Conservation (phyloP, 2,888 invertebrate genomes). For the Chloromyia formosa region DNA sequence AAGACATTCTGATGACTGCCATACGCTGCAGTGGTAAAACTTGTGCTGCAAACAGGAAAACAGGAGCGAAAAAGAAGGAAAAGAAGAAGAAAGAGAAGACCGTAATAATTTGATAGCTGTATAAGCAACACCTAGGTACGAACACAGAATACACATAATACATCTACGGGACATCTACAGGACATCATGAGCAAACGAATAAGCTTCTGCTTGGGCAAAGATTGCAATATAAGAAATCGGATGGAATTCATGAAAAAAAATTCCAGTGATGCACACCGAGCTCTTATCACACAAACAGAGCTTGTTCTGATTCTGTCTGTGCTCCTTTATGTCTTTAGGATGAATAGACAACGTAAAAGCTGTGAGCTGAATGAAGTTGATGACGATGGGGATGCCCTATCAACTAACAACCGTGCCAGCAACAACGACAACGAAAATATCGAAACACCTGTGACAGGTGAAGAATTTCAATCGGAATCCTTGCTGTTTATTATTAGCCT, state of each 20-base stretch:
- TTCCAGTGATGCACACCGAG: neutral
- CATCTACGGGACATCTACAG: neutral
- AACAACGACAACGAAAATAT: conserved; percentile 12
- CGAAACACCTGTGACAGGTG: conserved; percentile 46
- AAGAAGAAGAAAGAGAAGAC: conserved; percentile 19
- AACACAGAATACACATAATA: neutral
- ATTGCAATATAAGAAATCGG: neutral
- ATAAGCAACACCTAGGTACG: neutral
- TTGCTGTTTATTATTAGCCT: conserved; percentile 46
- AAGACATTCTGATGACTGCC: conserved; percentile 81
- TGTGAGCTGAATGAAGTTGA: no score
- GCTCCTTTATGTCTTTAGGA: neutral
- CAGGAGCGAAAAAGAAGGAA: neutral
- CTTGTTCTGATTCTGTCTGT: neutral
- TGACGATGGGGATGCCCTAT: neutral
- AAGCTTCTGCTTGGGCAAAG: neutral
- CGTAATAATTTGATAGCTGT: neutral
- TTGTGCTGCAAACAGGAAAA: conserved; percentile 67
- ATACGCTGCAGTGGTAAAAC: conserved; percentile 80
- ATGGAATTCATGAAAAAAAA: neutral
- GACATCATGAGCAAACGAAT: neutral
- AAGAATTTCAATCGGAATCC: conserved; percentile 48
- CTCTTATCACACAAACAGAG: neutral
- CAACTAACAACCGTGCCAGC: neutral
- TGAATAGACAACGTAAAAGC: no score